These are phyloP conservation scores for Andrena flavipes DNA, from an alignment of 2,888 invertebrate species.

Conservation along the genomic window DNA sequence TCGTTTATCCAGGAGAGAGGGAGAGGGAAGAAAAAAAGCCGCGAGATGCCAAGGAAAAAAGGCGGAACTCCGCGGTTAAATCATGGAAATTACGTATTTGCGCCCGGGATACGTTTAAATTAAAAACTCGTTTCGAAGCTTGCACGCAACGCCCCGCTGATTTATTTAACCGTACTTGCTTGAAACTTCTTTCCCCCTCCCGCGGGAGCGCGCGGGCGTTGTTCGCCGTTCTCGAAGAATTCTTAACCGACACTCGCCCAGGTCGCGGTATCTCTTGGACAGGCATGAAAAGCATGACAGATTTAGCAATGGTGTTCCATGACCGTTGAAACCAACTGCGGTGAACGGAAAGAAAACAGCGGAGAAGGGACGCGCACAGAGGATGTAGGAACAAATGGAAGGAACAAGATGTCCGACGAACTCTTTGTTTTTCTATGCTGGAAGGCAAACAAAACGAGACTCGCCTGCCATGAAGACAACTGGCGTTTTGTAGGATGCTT, in stretches of 20 bases:
- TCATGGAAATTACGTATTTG: conserved; percentile 66
- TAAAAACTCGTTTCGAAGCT: conserved; percentile 64
- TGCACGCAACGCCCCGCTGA: conserved; percentile 51
- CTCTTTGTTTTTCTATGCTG: conserved; percentile 5
- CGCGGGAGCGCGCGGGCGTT: conserved; percentile 13
- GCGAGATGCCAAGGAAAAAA: not conserved
- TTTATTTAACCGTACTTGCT: conserved; percentile 56
- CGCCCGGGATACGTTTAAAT: conserved; percentile 61
- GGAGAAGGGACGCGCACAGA: not conserved
- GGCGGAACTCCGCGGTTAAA: conserved; percentile 37
- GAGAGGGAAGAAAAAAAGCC: not conserved
- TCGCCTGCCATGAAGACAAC: not conserved
- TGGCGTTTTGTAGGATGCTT: not conserved
- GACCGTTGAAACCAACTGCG: conserved; percentile 9
- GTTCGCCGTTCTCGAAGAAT: conserved; percentile 5
- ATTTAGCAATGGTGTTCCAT: conserved; percentile 5
- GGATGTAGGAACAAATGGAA: not conserved
- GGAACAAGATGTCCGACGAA: not conserved
- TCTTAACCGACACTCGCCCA: not conserved
- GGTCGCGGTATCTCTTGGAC: not conserved
- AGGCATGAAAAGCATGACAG: conserved; percentile 13
- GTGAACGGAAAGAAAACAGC: not conserved
- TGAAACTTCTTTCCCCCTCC: conserved; percentile 34
- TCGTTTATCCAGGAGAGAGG: conserved; percentile 15
- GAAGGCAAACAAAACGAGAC: not conserved